These are phyloP conservation scores for Sepioteuthis lessoniana DNA, from an alignment of 2,888 invertebrate genomes.

Conservation along the genomic window DNA sequence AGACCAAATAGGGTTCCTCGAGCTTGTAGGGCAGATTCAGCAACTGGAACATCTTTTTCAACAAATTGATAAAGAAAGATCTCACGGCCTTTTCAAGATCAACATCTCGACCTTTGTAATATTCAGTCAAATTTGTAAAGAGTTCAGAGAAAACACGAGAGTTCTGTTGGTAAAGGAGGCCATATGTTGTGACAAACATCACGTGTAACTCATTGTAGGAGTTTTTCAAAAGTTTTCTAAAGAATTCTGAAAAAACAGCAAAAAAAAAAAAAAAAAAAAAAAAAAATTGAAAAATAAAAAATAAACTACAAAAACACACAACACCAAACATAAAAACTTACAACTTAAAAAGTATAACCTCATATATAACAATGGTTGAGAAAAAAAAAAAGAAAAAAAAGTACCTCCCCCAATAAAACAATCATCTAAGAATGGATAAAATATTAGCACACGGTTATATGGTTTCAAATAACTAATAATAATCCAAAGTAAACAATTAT, in stretches of 20 bases:
- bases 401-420: too few relatives aligned
- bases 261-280: constrained; percentile 41
- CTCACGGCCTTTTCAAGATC: constrained; percentile 91
- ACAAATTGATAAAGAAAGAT: constrained; percentile 91
- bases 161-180: constrained; percentile 94
- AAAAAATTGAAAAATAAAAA: background rate
- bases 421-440: too few relatives aligned
- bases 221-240: constrained; percentile 86
- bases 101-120: constrained; percentile 83
- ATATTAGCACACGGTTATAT: too few relatives aligned
- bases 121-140: constrained; percentile 90
- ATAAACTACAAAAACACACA: background rate
- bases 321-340: background rate
- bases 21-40: constrained; percentile 93
- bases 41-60: constrained; percentile 92
- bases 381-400: too few relatives aligned
- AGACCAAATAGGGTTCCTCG: constrained; percentile 85
- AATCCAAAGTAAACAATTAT: too few relatives aligned
- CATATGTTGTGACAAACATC: constrained; percentile 96
- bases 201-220: constrained; percentile 91
- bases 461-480: too few relatives aligned
- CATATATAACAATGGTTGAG: too few relatives aligned
- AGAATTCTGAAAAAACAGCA: constrained; percentile 84
- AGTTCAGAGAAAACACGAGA: constrained; percentile 93
- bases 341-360: too few relatives aligned